Evolutionary conservation across 2,888 invertebrate species (phyloP).

Genomic region (Brenthis ino): DNA sequence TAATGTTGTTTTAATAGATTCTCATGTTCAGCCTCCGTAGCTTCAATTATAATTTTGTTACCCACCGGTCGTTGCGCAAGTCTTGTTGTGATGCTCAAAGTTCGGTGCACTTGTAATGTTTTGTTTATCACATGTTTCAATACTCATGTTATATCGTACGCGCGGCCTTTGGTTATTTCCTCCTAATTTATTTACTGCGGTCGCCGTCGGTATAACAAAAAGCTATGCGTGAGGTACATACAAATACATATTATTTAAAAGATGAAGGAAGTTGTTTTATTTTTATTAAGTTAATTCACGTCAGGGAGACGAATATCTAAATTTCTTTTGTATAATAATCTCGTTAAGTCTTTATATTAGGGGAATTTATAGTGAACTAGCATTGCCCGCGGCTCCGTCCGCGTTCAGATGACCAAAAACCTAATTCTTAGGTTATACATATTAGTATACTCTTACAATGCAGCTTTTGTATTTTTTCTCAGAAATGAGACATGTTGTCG

Average conservation of each 20-base stretch:
- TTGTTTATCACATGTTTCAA: slow-evolving; percentile 23
- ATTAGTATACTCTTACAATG: too few relatives aligned
- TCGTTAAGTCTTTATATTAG: too few relatives aligned
- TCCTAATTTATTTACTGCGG: slow-evolving; percentile 15
- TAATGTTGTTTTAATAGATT: slow-evolving; percentile 68
- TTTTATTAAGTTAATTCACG: too few relatives aligned
- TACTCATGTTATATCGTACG: slow-evolving; percentile 16
- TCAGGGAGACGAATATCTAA: too few relatives aligned
- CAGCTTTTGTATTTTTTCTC: too few relatives aligned
- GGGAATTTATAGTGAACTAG: too few relatives aligned
- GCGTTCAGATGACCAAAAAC: too few relatives aligned
- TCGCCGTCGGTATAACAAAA: slow-evolving; percentile 1
- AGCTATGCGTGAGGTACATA: slow-evolving; percentile 9
- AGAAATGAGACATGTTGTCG: too few relatives aligned
- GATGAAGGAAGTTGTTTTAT: slow-evolving; percentile 3
- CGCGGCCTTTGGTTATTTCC: slow-evolving; percentile 19
- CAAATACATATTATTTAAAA: slow-evolving; percentile 8
- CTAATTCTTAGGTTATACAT: too few relatives aligned
- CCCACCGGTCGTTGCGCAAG: slow-evolving; percentile 55
- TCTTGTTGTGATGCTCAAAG: slow-evolving; percentile 29
- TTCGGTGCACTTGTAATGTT: slow-evolving; percentile 34
- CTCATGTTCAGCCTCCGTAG: slow-evolving; percentile 72
- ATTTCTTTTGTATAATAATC: too few relatives aligned
- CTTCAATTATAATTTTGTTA: slow-evolving; percentile 69
- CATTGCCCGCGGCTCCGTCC: too few relatives aligned